phyloP scores from a whole-genome alignment of 2,888 invertebrate species.

The Drosophila mimetica region DNA sequence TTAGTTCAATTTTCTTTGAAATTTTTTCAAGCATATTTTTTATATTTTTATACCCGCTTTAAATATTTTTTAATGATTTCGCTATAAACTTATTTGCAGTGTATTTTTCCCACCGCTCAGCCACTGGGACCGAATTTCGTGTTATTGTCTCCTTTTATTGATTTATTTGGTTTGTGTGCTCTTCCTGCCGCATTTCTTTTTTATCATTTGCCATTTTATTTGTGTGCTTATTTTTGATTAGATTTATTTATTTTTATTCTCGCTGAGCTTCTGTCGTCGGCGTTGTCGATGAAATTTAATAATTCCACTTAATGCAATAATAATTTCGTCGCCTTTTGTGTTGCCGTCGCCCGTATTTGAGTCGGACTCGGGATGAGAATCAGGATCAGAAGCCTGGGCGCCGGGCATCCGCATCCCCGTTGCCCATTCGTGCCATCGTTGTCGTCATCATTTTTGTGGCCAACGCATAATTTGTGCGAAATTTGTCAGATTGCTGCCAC shows the following conservation, averaged over 20 bases:
- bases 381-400: constrained; percentile 1
- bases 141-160: constrained; percentile 77
- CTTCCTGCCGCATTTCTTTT: constrained; percentile 18
- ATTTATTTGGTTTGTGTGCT: constrained; percentile 63
- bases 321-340: constrained; percentile 80
- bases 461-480: constrained; percentile 77
- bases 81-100: neutral
- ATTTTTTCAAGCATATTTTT: too few relatives aligned
- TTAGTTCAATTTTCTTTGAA: too few relatives aligned
- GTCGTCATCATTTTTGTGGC: constrained; percentile 67
- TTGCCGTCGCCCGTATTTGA: constrained; percentile 32
- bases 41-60: too few relatives aligned
- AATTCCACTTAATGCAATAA: constrained; percentile 80
- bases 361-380: neutral
- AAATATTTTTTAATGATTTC: too few relatives aligned
- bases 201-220: constrained; percentile 62
- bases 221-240: constrained; percentile 80
- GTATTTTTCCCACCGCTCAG: neutral
- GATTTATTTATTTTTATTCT: constrained; percentile 79
- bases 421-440: constrained; percentile 46
- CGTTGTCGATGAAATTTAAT: constrained; percentile 76
- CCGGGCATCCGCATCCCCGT: constrained; percentile 18
- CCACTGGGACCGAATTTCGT: constrained; percentile 52
- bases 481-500: constrained; percentile 78
- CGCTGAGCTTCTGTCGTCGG: constrained; percentile 59